These are phyloP conservation scores for Aphis craccivora DNA, from an alignment of 1,140 invertebrate species.

Conservation along the genomic window DNA sequence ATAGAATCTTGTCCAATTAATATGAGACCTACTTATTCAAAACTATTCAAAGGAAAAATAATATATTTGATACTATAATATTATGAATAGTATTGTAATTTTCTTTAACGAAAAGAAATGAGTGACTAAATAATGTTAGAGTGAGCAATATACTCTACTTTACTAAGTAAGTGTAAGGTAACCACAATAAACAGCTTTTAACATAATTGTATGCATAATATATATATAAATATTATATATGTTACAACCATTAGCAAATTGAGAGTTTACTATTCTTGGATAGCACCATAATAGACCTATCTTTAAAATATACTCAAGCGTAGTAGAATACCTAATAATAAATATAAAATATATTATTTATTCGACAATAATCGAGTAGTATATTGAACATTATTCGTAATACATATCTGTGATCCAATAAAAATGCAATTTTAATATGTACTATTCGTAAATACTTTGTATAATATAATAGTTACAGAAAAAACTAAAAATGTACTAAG, in stretches of 20 bases:
- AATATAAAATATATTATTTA: not conserved
- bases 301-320: not conserved
- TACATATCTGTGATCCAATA: not conserved
- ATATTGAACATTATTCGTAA: too few species aligned
- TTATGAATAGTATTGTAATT: not conserved
- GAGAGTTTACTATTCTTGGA: not conserved
- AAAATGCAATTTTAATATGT: not conserved
- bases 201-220: conserved; percentile 18
- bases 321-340: not conserved
- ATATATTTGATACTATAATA: not conserved
- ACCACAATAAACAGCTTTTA: conserved; percentile 2
- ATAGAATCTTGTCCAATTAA: not conserved
- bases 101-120: not conserved
- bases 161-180: not conserved
- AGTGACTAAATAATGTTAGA: not conserved
- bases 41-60: not conserved
- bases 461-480: not conserved
- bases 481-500: too few species aligned
- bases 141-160: not conserved
- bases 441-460: not conserved
- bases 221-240: not conserved
- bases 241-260: not conserved
- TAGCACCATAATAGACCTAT: not conserved
- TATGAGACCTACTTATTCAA: not conserved
- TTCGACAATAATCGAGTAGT: too few species aligned